phyloP scores from a whole-genome alignment of 2,797 vertebrate genomes.

The Calcarius lapponicus region DNA sequence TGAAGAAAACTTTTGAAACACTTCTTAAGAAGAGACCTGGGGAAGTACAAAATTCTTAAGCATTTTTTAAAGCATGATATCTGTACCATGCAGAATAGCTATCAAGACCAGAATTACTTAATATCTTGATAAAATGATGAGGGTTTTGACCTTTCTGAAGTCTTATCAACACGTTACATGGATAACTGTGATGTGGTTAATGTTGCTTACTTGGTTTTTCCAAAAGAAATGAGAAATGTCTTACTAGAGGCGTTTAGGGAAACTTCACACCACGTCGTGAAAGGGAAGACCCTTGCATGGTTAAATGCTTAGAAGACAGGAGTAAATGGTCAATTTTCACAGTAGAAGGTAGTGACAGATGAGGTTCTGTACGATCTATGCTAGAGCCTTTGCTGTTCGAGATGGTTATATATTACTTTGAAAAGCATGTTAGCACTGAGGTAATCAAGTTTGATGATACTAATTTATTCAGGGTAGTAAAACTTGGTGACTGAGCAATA shows the following conservation, averaged over 20 bases:
- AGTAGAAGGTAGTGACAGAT: not conserved
- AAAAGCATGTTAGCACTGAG: not conserved
- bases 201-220: not conserved
- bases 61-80: not conserved
- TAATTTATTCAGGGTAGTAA: slow-evolving; percentile 40
- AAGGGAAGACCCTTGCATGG: not conserved
- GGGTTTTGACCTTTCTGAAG: not conserved
- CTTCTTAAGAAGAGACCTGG: not conserved
- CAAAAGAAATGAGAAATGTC: not conserved
- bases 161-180: not conserved
- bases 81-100: not conserved
- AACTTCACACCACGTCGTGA: not conserved
- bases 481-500: slow-evolving; percentile 46
- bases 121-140: not conserved
- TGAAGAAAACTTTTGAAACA: not conserved
- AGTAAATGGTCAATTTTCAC: not conserved
- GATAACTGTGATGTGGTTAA: not conserved
- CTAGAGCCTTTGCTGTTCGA: not conserved
- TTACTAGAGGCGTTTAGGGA: not conserved
- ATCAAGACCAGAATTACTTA: not conserved
- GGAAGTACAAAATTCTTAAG: not conserved
- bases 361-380: not conserved
- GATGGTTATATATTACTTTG: not conserved
- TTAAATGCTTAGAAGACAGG: not conserved
- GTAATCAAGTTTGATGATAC: slow-evolving; percentile 16